Evolutionary conservation across 2,113 vertebrate species (phyloP).

Genomic region (Sylvilagus bachmani): DNA sequence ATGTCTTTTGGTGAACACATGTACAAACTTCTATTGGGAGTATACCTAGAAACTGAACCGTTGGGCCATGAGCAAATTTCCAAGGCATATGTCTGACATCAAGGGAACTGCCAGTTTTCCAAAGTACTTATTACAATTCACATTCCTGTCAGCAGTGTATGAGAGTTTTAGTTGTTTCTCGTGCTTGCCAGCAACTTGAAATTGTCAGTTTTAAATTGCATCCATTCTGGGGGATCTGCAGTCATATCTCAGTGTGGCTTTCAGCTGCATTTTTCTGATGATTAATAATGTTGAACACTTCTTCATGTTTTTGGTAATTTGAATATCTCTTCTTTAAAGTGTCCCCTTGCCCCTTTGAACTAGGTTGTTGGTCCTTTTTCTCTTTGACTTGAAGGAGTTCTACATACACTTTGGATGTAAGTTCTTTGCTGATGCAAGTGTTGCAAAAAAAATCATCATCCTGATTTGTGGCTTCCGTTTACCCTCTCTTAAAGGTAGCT

Average conservation of each 20-base stretch:
- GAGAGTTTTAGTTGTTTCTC: slow-evolving; percentile 28
- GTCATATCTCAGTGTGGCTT: background rate
- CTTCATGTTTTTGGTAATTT: slow-evolving; percentile 38
- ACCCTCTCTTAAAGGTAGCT: background rate
- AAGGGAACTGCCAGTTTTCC: slow-evolving; percentile 52
- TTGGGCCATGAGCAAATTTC: slow-evolving; percentile 45
- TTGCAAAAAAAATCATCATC: background rate
- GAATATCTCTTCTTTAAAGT: background rate
- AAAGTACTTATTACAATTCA: slow-evolving; percentile 35
- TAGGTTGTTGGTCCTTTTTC: background rate
- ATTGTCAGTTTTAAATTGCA: slow-evolving; percentile 13
- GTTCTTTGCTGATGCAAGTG: background rate
- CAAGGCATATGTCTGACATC: background rate
- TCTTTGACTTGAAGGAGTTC: background rate
- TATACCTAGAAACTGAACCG: slow-evolving; percentile 44
- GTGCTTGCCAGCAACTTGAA: background rate
- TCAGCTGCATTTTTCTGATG: slow-evolving; percentile 37
- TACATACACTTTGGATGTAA: background rate
- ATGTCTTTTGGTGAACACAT: background rate
- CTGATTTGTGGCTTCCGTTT: background rate
- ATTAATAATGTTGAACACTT: background rate
- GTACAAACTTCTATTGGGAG: slow-evolving; percentile 1
- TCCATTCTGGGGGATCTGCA: background rate
- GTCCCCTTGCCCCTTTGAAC: background rate
- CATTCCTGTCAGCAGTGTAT: background rate